Conservation (phyloP, 37 sponge, comb jelly and placozoan species). For the Axinella damicornis region DNA sequence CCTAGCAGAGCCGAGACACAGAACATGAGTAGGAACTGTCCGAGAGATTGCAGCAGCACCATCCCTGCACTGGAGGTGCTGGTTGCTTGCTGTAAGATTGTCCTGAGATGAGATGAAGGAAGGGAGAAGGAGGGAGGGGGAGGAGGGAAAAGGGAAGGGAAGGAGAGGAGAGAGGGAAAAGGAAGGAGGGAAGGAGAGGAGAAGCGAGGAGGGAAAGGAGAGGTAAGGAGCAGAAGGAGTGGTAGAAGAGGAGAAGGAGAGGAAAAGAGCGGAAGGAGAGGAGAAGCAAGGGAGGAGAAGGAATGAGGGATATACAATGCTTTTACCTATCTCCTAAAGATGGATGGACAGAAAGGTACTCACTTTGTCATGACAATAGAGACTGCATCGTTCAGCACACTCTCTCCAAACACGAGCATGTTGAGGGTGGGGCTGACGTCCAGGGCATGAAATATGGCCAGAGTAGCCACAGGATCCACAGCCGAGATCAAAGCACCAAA, state of each 20-base stretch:
- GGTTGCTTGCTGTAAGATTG: slow-evolving; percentile 46
- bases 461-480: slow-evolving; percentile 97
- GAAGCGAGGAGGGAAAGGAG: neutral
- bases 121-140: neutral
- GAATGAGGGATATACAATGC: too few relatives aligned
- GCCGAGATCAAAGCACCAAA: slow-evolving; percentile 97
- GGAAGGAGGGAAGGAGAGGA: neutral
- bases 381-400: slow-evolving; percentile 98
- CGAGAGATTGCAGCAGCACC: slow-evolving; percentile 65
- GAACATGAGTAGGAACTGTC: slow-evolving; percentile 89
- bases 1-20: slow-evolving; percentile 85
- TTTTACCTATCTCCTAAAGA: too few relatives aligned
- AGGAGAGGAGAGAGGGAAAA: neutral
- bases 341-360: neutral
- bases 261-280: too few relatives aligned
- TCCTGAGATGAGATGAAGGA: slow-evolving; percentile 21
- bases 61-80: slow-evolving; percentile 13
- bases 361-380: slow-evolving; percentile 97
- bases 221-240: neutral
- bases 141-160: neutral
- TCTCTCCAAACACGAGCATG: slow-evolving; percentile 99
- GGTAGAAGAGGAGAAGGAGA: neutral
- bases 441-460: slow-evolving; percentile 96
- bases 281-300: too few relatives aligned
- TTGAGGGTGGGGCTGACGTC: slow-evolving; percentile 92